Evolutionary conservation across 2,797 vertebrate species (phyloP).

Genomic region (Vireo griseus): DNA sequence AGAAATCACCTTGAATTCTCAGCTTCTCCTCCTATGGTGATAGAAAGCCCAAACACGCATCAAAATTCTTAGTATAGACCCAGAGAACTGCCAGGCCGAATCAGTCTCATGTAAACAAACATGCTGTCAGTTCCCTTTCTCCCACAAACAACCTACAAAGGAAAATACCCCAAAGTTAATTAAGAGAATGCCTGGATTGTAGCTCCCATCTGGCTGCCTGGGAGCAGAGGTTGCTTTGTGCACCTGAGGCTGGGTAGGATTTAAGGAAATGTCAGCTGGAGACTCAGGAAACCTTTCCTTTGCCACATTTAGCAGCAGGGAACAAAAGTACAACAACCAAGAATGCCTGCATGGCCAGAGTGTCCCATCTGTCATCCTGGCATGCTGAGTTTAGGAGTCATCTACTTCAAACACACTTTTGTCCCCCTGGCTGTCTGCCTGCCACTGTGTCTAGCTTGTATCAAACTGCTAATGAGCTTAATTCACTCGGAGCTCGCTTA

Average conservation of each 20-base stretch:
- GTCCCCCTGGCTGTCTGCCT: neutral
- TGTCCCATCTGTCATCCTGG: neutral
- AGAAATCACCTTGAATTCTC: neutral
- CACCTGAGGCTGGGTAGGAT: neutral
- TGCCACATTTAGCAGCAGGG: neutral
- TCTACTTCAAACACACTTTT: neutral
- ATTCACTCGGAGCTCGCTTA: neutral
- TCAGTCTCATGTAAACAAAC: neutral
- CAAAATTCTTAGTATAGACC: neutral
- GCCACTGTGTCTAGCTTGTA: neutral
- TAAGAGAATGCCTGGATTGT: constrained; percentile 4
- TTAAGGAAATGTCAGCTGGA: neutral
- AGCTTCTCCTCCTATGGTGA: neutral
- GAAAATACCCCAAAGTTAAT: neutral
- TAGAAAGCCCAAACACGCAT: neutral
- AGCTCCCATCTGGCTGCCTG: constrained; percentile 39
- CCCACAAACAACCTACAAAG: neutral
- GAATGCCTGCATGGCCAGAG: neutral
- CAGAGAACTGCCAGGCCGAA: neutral
- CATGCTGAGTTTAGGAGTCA: neutral
- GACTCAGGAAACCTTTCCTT: neutral
- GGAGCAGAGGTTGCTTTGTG: constrained; percentile 17
- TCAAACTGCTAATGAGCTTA: neutral
- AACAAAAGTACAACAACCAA: neutral
- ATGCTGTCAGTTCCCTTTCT: neutral